These are phyloP conservation scores for Psix sp. DNA, from an alignment of 1,140 invertebrate species.

Conservation along the genomic window DNA sequence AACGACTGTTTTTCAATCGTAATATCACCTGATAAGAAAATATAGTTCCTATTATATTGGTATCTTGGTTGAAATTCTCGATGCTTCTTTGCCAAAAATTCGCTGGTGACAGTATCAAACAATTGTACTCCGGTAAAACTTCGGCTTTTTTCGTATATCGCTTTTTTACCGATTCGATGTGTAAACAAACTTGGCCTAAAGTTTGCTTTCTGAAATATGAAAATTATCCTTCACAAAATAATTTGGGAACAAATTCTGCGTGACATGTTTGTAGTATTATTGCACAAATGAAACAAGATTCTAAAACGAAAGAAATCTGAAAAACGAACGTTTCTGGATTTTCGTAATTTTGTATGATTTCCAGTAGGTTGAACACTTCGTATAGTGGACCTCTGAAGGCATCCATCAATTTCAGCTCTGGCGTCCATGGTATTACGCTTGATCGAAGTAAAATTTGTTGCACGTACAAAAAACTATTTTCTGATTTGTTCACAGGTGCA, in stretches of 20 bases:
- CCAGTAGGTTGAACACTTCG: conserved; percentile 90
- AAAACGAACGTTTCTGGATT: conserved; percentile 77
- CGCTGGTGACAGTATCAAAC: conserved; percentile 93
- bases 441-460: conserved; percentile 85
- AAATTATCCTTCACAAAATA: no score
- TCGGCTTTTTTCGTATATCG: conserved; percentile 77
- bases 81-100: conserved; percentile 94
- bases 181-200: conserved; percentile 89
- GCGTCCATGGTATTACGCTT: conserved; percentile 91
- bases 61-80: conserved; percentile 85
- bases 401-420: conserved; percentile 88
- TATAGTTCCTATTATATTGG: conserved; percentile 87
- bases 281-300: no score
- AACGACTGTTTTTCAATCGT: no score
- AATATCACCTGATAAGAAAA: conserved; percentile 86
- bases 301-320: not conserved
- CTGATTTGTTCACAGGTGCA: conserved; percentile 69
- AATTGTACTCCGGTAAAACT: conserved; percentile 92
- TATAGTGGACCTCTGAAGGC: conserved; percentile 91
- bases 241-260: no score
- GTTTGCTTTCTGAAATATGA: conserved; percentile 78
- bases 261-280: no score
- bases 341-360: conserved; percentile 91
- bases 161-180: conserved; percentile 88
- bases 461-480: conserved; percentile 85